Conservation (phyloP, 2,797 vertebrate species). For the Bufotes viridis region DNA sequence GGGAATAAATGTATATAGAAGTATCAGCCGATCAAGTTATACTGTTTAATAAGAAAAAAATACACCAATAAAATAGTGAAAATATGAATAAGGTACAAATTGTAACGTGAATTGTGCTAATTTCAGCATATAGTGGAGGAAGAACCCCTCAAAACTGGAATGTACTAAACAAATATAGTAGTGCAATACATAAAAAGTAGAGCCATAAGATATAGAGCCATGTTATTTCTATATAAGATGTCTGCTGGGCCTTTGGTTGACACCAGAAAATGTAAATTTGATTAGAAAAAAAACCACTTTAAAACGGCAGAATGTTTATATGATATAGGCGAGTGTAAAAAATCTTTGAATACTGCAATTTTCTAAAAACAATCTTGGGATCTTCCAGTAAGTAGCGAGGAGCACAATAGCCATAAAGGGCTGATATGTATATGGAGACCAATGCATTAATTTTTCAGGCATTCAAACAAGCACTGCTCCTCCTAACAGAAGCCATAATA, state of each 20-base stretch:
- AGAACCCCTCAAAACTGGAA: neutral
- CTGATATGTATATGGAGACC: too few relatives aligned
- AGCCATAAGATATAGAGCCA: neutral
- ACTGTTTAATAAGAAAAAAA: neutral
- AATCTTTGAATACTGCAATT: too few relatives aligned
- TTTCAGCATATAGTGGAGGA: neutral
- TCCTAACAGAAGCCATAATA: neutral
- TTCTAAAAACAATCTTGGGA: too few relatives aligned
- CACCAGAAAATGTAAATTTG: neutral
- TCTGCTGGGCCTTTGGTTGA: neutral
- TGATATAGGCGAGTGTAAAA: neutral
- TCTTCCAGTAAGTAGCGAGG: too few relatives aligned
- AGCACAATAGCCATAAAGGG: too few relatives aligned
- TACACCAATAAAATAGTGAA: neutral
- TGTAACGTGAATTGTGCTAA: neutral
- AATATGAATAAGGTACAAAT: neutral
- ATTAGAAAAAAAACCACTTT: neutral
- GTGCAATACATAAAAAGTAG: neutral
- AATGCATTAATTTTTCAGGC: too few relatives aligned
- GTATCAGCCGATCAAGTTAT: neutral
- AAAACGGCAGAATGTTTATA: neutral
- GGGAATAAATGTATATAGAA: neutral
- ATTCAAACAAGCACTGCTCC: too few relatives aligned
- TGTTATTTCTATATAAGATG: neutral
- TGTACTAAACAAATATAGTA: neutral